Base-by-base conservation (phyloP, 2,113 vertebrate genomes). In the Bolborhynchus lineola region DNA sequence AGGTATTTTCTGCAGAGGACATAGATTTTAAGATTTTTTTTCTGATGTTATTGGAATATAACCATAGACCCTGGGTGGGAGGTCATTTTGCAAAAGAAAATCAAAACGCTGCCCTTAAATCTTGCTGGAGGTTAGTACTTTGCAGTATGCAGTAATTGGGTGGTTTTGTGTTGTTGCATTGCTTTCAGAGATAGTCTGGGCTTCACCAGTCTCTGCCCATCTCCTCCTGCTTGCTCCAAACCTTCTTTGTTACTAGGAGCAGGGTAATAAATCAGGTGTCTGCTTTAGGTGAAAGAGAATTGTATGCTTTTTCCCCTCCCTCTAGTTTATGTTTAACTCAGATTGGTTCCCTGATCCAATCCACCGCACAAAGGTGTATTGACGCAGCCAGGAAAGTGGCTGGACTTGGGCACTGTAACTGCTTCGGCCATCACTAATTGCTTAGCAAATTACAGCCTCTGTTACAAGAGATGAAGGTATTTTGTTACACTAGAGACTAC, bases 61-160 rank as follows among this genome's bases (percentile, higher is more conserved):
- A 37, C 35, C 4, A 2, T 39, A 37, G n/a, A 69, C 19, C 31
- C 33, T 67, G 62, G 28, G 55, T 65, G 33, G 82, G 65, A 76
- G 59, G 70, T 70, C 42, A 49, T 59, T 93, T 93, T 86, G 46
- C 42, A 83, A 42, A 94, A 63, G 44, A 77, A 95, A 95, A 93
- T 90, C 62, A 79, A 65, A 92, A 80, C 31, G 39, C 41, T 88
- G 21, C 35, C 19, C 60, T 50, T 41, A 89, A 83, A 37, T 95
- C 5, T 46, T 70, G 86, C 47, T 77, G 42, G 29, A 44, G 20
- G 16, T 70, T 81, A 67, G 29, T 52, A 42, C 52, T 81, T 75
- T 77, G 52, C 37, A 50, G 41, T 41, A 20, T 63, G 55, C 7
- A 33, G 23, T 92, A 75, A 83, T 64, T 86, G 86, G 25, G 16